A percentile compares a stretch with the other conserved stretches of the same genome.
Conservation (phyloP, 2,797 vertebrate species). For the Xenentodon cancila region DNA sequence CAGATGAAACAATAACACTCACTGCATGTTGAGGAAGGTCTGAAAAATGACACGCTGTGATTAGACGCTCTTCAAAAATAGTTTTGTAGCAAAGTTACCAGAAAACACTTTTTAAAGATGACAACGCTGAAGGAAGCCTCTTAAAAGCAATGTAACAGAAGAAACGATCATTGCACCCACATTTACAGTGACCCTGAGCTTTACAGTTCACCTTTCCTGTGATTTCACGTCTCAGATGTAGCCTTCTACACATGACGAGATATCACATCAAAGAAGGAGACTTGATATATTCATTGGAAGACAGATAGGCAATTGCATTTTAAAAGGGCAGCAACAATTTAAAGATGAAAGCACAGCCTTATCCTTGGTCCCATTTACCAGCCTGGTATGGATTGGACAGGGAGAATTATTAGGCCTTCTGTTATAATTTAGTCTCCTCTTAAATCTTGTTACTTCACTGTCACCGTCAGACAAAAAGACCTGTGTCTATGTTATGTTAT, state of each 20-base stretch:
- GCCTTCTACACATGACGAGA: conserved; percentile 48
- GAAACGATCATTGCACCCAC: not conserved
- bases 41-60: conserved; percentile 3
- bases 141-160: not conserved
- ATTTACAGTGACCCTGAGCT: conserved; percentile 25
- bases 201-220: conserved; percentile 41
- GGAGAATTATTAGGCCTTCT: conserved; percentile 52
- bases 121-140: conserved; percentile 23
- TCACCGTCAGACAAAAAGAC: conserved; percentile 36
- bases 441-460: conserved; percentile 38
- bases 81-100: too few relatives aligned
- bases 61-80: not conserved
- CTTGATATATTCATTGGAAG: conserved; percentile 56
- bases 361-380: conserved; percentile 64
- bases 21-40: not conserved
- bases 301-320: conserved; percentile 58
- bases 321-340: conserved; percentile 65
- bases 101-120: not conserved
- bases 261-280: conserved; percentile 61
- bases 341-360: conserved; percentile 63
- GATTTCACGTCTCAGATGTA: conserved; percentile 46
- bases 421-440: conserved; percentile 54
- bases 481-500: conserved; percentile 22
- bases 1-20: not conserved
- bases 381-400: conserved; percentile 46